These are phyloP conservation scores for Cyprinus carpio DNA, from an alignment of 2,113 vertebrate species.

Conservation along the genomic window DNA sequence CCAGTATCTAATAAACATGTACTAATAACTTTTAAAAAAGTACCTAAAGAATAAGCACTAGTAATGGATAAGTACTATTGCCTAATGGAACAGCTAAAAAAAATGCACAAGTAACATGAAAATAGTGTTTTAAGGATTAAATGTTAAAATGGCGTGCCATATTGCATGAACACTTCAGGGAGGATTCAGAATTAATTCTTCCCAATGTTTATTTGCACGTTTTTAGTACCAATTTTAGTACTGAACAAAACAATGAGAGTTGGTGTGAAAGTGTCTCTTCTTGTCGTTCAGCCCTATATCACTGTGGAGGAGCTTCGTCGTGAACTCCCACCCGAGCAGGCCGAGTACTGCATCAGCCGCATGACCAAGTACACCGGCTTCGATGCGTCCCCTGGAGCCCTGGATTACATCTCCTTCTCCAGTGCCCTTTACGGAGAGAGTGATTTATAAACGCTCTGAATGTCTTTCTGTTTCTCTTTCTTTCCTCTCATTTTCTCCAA, in stretches of 20 bases:
- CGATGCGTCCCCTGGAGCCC: conserved; percentile 73
- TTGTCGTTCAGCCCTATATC: conserved; percentile 77
- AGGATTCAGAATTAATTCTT: no score
- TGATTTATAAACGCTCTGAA: conserved; percentile 81
- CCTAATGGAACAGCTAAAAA: no score
- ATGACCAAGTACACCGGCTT: conserved; percentile 82
- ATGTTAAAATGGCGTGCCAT: no score
- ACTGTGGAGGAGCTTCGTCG: conserved; percentile 85
- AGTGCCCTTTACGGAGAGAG: conserved; percentile 90
- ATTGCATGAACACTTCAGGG: no score
- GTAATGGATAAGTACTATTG: no score
- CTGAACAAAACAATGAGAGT: not conserved
- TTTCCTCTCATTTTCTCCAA: not conserved
- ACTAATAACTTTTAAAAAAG: no score
- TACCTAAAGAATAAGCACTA: not conserved
- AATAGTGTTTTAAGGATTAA: no score
- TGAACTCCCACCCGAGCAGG: conserved; percentile 87
- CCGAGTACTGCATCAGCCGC: conserved; percentile 89
- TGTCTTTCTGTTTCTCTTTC: conserved; percentile 53
- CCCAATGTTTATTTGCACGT: no score
- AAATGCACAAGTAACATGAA: no score
- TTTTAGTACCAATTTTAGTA: no score
- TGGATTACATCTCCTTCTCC: conserved; percentile 94
- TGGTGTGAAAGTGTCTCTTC: not conserved
- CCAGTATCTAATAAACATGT: no score